Evolutionary conservation across 2,888 invertebrate genomes (phyloP), one percentile per base, ranked within the genome.

Genomic region (Alitta virens): DNA sequence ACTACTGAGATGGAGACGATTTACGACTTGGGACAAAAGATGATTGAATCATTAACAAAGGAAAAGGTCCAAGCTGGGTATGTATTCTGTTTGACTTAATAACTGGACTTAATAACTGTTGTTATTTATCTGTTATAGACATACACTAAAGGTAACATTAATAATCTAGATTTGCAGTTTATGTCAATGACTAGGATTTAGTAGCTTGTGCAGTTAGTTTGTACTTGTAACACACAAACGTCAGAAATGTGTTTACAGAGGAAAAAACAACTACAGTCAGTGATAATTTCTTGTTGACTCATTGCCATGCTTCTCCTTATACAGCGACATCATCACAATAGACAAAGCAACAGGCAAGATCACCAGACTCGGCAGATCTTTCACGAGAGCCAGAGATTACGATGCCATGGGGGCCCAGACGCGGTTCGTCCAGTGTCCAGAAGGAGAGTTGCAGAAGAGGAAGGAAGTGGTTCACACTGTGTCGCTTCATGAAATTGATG

Each of bases 1-100:
- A 99, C 99, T 0, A 98, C 97, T 0, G 99, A 99, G 82, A 99
- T 99, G 99, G 99, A 99, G 83, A 98, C 99, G 0, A 91, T 97
- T 68, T 99, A 99, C 79, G 99, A 99, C 81, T 86, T 99, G 79
- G 99, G 99, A 1, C 91, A 91, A 56, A 98, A 98, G 85, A 97
- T 98, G 90, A 97, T 98, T 60, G 97, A 98, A 80, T 92, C 93
- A 59, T 87, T 97, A 62, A 89, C 94, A 73, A 97, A 97, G 76
- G 96, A 98, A 77, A 97, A 96, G 85, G 92, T 91, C 51, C 80
- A 82, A 63, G 84, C 85, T 33, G 86, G 86, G 83, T 84, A 72
- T 68, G 75, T 64, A 26, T 5, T n/a, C n/a, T n/a, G n/a, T n/a
- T n/a, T n/a, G n/a, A n/a, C 21, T 49, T 12, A 12, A 16, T 16